These are phyloP conservation scores for Eilema griseolum DNA, from an alignment of 2,888 invertebrate genomes.

Conservation along the genomic window DNA sequence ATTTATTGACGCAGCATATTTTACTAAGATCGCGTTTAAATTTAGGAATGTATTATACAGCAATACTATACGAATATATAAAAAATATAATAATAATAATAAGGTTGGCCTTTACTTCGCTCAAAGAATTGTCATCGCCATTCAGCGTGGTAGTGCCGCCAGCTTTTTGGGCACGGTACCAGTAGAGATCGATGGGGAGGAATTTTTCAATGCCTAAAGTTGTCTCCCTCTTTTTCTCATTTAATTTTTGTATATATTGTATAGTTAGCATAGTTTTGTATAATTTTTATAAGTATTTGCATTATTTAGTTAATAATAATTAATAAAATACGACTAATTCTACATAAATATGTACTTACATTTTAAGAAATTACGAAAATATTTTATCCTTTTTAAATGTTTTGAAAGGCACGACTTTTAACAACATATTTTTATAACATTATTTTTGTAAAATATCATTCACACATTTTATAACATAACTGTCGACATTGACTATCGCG, in stretches of 20 bases:
- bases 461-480: constrained; percentile 20
- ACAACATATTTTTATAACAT: constrained; percentile 36
- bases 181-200: too few species aligned
- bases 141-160: too few species aligned
- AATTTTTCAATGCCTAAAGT: too few species aligned
- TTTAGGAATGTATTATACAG: constrained; percentile 42
- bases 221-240: too few species aligned
- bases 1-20: constrained; percentile 2
- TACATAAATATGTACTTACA: constrained; percentile 52
- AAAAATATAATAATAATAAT: constrained; percentile 20
- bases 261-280: too few species aligned
- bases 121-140: too few species aligned
- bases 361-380: constrained; percentile 39
- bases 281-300: too few species aligned
- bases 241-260: too few species aligned
- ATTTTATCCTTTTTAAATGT: constrained; percentile 26
- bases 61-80: constrained; percentile 35
- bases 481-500: constrained; percentile 2
- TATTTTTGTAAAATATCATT: constrained; percentile 24
- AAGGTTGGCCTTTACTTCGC: too few species aligned
- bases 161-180: too few species aligned
- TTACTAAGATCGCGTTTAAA: constrained; percentile 33
- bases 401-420: constrained; percentile 59
- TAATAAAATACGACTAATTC: constrained; percentile 27
- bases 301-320: too few species aligned